These are phyloP conservation scores for Candoia aspera DNA, from an alignment of 2,113 vertebrate genomes.

Conservation along the genomic window DNA sequence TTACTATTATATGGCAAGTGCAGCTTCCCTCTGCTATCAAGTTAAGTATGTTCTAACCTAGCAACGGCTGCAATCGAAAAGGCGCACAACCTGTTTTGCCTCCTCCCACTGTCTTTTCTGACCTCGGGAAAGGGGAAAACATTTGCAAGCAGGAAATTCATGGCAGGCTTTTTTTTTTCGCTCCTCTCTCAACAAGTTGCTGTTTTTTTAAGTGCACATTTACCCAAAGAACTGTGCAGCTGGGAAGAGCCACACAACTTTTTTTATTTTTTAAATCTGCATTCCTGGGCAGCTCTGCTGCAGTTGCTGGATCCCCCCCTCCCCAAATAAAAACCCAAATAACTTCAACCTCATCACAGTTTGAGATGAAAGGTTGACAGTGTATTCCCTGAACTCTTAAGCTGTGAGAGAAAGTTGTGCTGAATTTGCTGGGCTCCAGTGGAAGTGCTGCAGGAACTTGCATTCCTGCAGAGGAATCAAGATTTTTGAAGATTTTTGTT, in stretches of 20 bases:
- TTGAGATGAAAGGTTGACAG: no score
- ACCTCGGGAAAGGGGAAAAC: neutral
- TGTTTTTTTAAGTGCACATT: neutral
- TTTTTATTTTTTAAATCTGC: no score
- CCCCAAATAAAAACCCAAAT: neutral
- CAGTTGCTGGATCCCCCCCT: no score
- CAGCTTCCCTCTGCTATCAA: neutral
- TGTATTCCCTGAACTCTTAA: no score
- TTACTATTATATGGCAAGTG: neutral
- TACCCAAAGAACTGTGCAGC: neutral
- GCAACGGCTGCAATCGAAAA: neutral
- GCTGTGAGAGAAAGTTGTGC: no score
- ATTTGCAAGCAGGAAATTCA: neutral
- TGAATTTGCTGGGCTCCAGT: no score
- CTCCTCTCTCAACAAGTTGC: neutral
- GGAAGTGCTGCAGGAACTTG: no score
- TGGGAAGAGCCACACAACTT: neutral
- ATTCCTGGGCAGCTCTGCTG: no score
- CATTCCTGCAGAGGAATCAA: no score
- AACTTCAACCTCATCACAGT: neutral
- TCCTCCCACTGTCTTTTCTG: neutral
- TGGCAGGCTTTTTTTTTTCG: neutral
- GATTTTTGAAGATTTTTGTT: no score
- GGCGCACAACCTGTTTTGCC: neutral
- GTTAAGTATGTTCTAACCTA: neutral